Evolutionary conservation across 2,888 invertebrate species (phyloP).

Genomic region (Mesoligia furuncula): DNA sequence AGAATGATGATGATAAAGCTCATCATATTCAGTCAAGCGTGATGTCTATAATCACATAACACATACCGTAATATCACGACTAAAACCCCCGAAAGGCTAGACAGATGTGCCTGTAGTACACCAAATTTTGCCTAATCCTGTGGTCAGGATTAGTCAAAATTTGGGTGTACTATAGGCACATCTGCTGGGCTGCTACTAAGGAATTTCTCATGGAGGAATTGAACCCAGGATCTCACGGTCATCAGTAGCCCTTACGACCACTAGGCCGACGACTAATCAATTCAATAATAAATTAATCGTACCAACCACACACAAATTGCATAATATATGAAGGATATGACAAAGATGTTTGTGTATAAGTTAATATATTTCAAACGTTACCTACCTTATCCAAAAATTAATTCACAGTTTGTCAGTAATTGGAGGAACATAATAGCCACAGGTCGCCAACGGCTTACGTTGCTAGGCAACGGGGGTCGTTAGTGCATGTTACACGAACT

Average conservation of each 20-base stretch:
- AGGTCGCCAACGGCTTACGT: conserved; percentile 47
- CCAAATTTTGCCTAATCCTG: neutral
- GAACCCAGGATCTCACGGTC: neutral
- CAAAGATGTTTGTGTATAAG: neutral
- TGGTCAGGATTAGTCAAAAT: too few species aligned
- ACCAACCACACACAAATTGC: too few species aligned
- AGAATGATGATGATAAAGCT: neutral
- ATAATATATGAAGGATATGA: neutral
- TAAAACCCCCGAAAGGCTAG: neutral
- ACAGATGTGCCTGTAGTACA: neutral
- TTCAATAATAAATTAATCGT: neutral
- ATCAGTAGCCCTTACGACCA: neutral
- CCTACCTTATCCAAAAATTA: conserved; percentile 8
- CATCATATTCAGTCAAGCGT: neutral
- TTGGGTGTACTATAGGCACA: too few species aligned
- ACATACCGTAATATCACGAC: neutral
- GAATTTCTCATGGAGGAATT: neutral
- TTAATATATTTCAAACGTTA: neutral
- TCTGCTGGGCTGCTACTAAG: neutral
- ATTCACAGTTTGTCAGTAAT: conserved; percentile 22
- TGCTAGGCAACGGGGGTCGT: conserved; percentile 48
- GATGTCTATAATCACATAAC: neutral
- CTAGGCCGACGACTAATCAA: too few species aligned
- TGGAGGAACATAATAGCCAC: conserved; percentile 9
- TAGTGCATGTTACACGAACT: conserved; percentile 35